Evolutionary conservation across 1,140 invertebrate genomes (phyloP).

Genomic region (Heliothis subflexa): DNA sequence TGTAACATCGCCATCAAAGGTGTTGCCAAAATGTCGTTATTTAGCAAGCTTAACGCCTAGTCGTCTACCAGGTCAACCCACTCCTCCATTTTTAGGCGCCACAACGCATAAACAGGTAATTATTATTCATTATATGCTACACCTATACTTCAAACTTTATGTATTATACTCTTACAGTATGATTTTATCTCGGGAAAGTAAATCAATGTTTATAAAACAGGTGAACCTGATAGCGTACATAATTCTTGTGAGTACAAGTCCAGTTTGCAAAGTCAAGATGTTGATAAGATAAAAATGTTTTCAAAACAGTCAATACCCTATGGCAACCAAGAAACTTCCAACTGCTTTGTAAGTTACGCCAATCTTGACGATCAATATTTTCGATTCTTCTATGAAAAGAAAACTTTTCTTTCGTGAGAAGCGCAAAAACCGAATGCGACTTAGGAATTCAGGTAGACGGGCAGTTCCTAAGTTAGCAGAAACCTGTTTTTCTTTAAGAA

Average conservation of each 20-base stretch:
- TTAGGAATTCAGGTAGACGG: slow-evolving; percentile 34
- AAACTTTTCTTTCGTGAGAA: background rate
- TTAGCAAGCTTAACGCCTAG: background rate
- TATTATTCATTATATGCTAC: slow-evolving; percentile 8
- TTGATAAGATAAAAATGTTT: slow-evolving; percentile 30
- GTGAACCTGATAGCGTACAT: slow-evolving; percentile 25
- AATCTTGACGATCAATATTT: background rate
- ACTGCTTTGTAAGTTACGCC: background rate
- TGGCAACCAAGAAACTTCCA: background rate
- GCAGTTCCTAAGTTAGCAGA: slow-evolving; percentile 23
- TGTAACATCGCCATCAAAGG: background rate
- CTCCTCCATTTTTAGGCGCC: slow-evolving; percentile 24
- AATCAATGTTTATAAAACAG: slow-evolving; percentile 29
- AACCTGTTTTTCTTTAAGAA: slow-evolving; percentile 30
- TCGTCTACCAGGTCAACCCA: slow-evolving; percentile 1
- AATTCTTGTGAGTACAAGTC: background rate
- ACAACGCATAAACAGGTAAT: background rate
- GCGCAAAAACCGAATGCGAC: slow-evolving; percentile 7
- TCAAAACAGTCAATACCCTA: slow-evolving; percentile 17
- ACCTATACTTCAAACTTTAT: background rate
- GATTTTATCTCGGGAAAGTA: slow-evolving; percentile 31
- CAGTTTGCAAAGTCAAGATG: slow-evolving; percentile 7
- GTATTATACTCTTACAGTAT: background rate
- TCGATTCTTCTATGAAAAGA: slow-evolving; percentile 8
- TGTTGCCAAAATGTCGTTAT: background rate